Conservation (phyloP, 1,140 invertebrate species). For the Aporrectodea caliginosa region DNA sequence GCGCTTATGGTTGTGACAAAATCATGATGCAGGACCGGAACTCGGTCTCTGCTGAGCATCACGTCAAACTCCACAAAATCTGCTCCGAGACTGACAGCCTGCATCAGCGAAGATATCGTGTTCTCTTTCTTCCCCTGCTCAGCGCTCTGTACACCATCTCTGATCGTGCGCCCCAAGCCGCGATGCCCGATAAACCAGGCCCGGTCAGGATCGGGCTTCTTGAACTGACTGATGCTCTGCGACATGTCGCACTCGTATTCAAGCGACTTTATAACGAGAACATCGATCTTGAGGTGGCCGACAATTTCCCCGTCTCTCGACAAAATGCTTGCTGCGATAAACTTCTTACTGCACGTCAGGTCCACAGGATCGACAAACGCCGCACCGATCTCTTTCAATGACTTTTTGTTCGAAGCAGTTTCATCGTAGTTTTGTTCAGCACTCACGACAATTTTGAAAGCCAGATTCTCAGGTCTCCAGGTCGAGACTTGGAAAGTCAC, state of each 20-base stretch:
- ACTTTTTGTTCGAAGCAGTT: not conserved
- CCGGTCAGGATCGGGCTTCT: not conserved
- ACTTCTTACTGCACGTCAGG: not conserved
- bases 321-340: not conserved
- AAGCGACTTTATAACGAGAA: not conserved
- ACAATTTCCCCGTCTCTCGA: not conserved
- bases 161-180: constrained; percentile 1
- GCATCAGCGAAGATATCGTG: not conserved
- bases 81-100: not conserved
- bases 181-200: constrained; percentile 14
- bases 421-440: not conserved
- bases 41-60: constrained; percentile 8
- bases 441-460: not conserved
- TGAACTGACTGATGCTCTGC: not conserved
- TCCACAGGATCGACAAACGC: not conserved
- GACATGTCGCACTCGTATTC: not conserved
- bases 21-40: constrained; percentile 18
- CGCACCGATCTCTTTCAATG: not conserved
- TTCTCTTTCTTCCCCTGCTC: constrained; percentile 13
- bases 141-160: not conserved
- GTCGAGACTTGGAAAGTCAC: not conserved
- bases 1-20: not conserved
- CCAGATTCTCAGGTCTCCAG: not conserved
- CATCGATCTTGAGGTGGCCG: not conserved
- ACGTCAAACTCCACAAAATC: constrained; percentile 19